Evolutionary conservation across 2,888 invertebrate species (phyloP).

Genomic region (Cantharis rustica): DNA sequence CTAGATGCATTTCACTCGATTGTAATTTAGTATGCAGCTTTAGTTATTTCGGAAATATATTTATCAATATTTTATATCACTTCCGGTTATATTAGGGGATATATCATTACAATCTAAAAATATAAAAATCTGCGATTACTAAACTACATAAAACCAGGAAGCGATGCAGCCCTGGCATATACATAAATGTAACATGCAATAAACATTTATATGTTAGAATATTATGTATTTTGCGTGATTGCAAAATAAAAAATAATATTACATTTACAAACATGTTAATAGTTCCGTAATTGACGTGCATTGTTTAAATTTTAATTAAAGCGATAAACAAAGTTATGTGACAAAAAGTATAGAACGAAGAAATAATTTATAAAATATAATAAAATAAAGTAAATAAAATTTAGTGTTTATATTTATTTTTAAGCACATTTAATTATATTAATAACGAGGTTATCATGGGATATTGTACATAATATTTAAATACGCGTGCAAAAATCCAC

Average conservation of each 20-base stretch:
- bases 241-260: conserved; percentile 7
- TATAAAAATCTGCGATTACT: not conserved
- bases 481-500: conserved; percentile 33
- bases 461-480: conserved; percentile 3
- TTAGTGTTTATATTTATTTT: not conserved
- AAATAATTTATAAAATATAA: not conserved
- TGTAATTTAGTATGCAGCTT: conserved; percentile 11
- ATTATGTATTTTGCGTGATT: conserved; percentile 27
- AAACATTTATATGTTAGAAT: conserved; percentile 29
- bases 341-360: not conserved
- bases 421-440: not conserved
- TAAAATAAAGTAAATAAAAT: not conserved
- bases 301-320: not conserved
- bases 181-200: conserved; percentile 16
- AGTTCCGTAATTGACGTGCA: not conserved
- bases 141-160: not conserved
- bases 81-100: conserved; percentile 12
- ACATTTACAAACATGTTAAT: not conserved
- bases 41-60: conserved; percentile 9
- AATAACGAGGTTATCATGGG: not conserved
- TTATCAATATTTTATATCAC: conserved; percentile 21
- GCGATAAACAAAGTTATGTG: not conserved
- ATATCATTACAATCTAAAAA: conserved; percentile 12
- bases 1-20: conserved; percentile 32
- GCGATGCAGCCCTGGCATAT: conserved; percentile 12